A percentile compares a stretch with the other conserved stretches of the same genome.
phyloP scores from a whole-genome alignment of 2,888 invertebrate genomes.

The Urechis unicinctus region DNA sequence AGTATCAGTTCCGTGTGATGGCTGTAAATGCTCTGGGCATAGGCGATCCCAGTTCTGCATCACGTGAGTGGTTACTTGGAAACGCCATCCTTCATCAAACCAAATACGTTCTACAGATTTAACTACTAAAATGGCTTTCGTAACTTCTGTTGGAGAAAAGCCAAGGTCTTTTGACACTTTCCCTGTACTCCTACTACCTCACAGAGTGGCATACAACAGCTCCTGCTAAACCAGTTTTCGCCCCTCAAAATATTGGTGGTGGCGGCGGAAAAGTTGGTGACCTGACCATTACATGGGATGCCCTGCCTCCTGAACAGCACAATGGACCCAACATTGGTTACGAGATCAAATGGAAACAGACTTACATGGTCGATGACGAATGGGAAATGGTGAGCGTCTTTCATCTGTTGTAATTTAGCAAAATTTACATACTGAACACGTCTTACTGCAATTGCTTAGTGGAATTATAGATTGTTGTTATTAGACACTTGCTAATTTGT shows the following conservation, averaged over 20 bases:
- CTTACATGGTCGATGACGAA: conserved; percentile 19
- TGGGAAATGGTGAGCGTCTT: conserved; percentile 13
- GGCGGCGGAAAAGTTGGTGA: conserved; percentile 95
- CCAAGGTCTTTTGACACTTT: conserved; percentile 3
- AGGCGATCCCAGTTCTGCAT: conserved; percentile 70
- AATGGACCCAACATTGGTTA: conserved; percentile 86
- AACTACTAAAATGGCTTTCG: no score
- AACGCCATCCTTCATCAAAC: no score
- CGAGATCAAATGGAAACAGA: conserved; percentile 67
- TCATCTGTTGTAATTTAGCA: no score
- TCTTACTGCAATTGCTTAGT: no score
- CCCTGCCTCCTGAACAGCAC: conserved; percentile 61
- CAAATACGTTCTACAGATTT: no score
- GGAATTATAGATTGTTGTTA: no score
- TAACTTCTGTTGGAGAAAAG: not conserved
- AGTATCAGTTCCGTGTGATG: conserved; percentile 82
- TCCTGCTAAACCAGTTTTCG: conserved; percentile 72
- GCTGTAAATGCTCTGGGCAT: conserved; percentile 78
- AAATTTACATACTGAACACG: no score
- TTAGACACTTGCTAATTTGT: no score
- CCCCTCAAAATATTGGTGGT: conserved; percentile 76
- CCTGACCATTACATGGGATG: conserved; percentile 67
- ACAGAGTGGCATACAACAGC: conserved; percentile 58
- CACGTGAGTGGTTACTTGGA: conserved; percentile 21
- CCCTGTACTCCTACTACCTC: not conserved